A percentile compares a stretch with the other conserved stretches of the same genome.
These are phyloP conservation scores for Hirtodrosophila trivittata DNA, from an alignment of 2,888 invertebrate species.

Conservation along the genomic window DNA sequence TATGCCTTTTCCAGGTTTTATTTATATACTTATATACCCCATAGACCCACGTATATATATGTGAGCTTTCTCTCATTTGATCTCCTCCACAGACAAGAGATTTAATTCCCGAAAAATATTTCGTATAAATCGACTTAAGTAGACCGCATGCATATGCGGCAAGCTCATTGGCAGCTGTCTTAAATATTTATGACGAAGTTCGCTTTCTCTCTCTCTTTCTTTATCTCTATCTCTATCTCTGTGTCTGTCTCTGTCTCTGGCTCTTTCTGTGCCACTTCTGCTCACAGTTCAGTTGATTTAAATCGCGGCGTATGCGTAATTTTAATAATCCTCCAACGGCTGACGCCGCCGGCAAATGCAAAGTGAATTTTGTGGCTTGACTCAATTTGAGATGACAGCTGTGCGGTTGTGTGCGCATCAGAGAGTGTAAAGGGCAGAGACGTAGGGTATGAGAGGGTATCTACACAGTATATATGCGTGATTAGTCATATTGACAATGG, in stretches of 20 bases:
- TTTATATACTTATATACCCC: too few relatives aligned
- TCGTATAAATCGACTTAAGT: not conserved
- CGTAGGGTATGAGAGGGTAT: not conserved
- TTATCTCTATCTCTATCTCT: not conserved
- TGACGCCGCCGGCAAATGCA: conserved; percentile 61
- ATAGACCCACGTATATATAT: too few relatives aligned
- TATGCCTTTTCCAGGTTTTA: too few relatives aligned
- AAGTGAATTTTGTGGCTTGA: conserved; percentile 77
- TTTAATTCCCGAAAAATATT: too few relatives aligned
- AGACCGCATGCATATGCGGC: not conserved
- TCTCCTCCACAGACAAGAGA: too few relatives aligned
- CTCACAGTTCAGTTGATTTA: conserved; percentile 58
- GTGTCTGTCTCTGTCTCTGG: not conserved
- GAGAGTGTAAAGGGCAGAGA: not conserved
- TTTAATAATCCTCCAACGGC: conserved; percentile 75
- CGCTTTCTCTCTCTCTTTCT: not conserved
- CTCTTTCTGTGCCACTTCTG: too few relatives aligned
- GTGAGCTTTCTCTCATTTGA: too few relatives aligned
- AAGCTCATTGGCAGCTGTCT: not conserved
- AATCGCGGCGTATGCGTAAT: conserved; percentile 79
- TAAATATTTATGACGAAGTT: conserved; percentile 5
- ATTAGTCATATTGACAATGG: conserved; percentile 76
- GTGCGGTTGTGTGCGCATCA: too few relatives aligned
- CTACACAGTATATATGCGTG: conserved; percentile 64
- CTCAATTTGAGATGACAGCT: conserved; percentile 75